Evolutionary conservation across 2,888 invertebrate genomes (phyloP).

Genomic region (Tetrapedia diversipes): DNA sequence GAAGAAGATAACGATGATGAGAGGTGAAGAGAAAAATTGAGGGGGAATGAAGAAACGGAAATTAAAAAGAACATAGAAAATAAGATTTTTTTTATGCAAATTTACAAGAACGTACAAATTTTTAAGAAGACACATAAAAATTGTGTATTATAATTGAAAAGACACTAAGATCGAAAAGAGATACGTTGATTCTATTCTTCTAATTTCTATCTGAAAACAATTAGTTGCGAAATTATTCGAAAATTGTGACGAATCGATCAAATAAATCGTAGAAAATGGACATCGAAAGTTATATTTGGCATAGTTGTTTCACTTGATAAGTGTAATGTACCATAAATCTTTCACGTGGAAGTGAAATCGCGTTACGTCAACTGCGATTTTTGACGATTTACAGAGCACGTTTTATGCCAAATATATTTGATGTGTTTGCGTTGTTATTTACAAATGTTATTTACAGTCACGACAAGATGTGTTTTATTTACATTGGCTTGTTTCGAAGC

Average conservation of each 20-base stretch:
- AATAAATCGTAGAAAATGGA: conserved; percentile 3
- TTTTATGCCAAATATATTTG: conserved; percentile 56
- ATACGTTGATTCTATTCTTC: not conserved
- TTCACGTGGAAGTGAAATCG: not conserved
- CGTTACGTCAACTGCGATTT: not conserved
- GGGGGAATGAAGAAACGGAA: no score
- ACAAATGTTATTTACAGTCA: conserved; percentile 52
- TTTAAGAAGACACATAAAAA: not conserved
- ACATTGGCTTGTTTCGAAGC: conserved; percentile 43
- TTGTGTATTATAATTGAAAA: not conserved
- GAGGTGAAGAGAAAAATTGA: not conserved
- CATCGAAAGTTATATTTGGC: conserved; percentile 43
- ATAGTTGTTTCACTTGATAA: conserved; percentile 8
- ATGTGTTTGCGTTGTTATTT: conserved; percentile 30
- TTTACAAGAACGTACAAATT: not conserved
- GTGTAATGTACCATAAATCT: not conserved
- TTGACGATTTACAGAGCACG: not conserved
- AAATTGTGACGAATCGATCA: not conserved
- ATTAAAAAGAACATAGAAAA: not conserved
- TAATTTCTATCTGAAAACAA: not conserved
- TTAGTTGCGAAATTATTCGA: conserved; percentile 16
- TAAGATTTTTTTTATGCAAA: not conserved
- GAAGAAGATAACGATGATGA: not conserved
- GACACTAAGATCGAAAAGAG: conserved; percentile 20
- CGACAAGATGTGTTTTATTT: conserved; percentile 47